phyloP scores from a whole-genome alignment of 2,888 invertebrate species.

The Hirtodrosophila alboralis region DNA sequence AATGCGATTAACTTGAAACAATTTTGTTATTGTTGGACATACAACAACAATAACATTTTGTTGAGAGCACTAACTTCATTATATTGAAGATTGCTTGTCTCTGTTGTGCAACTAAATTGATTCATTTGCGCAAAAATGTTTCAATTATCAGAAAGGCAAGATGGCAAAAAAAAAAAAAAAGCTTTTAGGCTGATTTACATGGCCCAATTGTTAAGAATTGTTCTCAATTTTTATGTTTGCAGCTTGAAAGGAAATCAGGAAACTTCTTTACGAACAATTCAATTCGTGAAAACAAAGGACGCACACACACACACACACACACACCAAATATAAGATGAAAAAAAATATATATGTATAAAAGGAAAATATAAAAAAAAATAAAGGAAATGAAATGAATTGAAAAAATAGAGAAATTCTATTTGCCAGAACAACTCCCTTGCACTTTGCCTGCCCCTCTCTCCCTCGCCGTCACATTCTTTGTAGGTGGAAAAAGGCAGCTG shows the following conservation, averaged over 20 bases:
- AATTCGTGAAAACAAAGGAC: conserved; percentile 63
- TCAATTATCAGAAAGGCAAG: no score
- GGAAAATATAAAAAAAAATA: conserved; percentile 17
- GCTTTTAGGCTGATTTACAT: conserved; percentile 64
- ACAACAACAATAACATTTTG: conserved; percentile 3
- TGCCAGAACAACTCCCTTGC: conserved; percentile 38
- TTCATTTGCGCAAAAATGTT: conserved; percentile 58
- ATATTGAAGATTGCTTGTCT: conserved; percentile 39
- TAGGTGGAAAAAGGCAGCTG: conserved; percentile 45
- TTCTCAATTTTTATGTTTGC: conserved; percentile 20
- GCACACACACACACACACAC: conserved; percentile 28
- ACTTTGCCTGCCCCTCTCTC: neutral
- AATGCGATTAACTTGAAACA: conserved; percentile 32
- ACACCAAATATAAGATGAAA: conserved; percentile 1
- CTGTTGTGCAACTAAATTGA: conserved; percentile 38
- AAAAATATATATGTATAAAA: conserved; percentile 5
- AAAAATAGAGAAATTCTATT: conserved; percentile 45
- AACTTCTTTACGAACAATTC: conserved; percentile 67
- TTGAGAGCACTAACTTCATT: conserved; percentile 35
- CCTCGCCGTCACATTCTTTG: conserved; percentile 44
- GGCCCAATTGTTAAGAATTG: conserved; percentile 17
- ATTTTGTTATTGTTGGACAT: conserved; percentile 3
- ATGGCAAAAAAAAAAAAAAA: conserved; percentile 59
- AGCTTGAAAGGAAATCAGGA: conserved; percentile 53
- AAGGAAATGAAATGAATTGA: conserved; percentile 45